Evolutionary conservation across 2,797 vertebrate genomes (phyloP).

Genomic region (Chelidonichthys spinosus): DNA sequence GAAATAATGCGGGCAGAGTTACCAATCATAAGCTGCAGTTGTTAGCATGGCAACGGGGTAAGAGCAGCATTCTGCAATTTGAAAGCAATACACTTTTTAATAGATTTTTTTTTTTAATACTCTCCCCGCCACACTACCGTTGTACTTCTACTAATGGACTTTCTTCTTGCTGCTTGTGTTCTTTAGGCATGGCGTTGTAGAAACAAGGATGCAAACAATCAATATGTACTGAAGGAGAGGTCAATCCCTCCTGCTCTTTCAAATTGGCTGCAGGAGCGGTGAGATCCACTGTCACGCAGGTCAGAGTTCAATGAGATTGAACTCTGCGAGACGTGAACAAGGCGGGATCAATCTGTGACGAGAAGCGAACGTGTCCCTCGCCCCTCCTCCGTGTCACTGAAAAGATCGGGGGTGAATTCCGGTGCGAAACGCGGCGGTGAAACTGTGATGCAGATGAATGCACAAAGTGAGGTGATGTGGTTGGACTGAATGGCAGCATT

Average conservation of each 20-base stretch:
- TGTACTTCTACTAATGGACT: constrained; percentile 21
- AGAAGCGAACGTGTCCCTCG: not conserved
- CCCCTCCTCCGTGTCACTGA: not conserved
- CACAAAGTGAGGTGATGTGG: constrained; percentile 24
- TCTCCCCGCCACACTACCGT: not conserved
- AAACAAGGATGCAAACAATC: constrained; percentile 69
- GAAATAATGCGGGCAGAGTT: constrained; percentile 21
- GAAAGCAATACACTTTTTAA: constrained; percentile 25
- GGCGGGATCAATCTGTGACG: constrained; percentile 28
- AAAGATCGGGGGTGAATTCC: not conserved
- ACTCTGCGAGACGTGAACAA: constrained; percentile 22
- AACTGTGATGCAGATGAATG: not conserved
- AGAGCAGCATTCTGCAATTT: constrained; percentile 22
- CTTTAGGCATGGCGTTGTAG: constrained; percentile 49
- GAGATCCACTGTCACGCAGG: constrained; percentile 32
- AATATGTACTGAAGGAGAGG: constrained; percentile 62
- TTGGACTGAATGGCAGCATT: constrained; percentile 2
- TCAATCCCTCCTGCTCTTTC: constrained; percentile 54
- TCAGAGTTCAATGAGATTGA: constrained; percentile 48
- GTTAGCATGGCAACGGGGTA: constrained; percentile 19
- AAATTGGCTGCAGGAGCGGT: constrained; percentile 33
- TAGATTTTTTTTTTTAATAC: constrained; percentile 1
- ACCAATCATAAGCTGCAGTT: constrained; percentile 12
- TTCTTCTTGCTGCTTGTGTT: constrained; percentile 19
- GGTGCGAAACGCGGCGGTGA: not conserved